Evolutionary conservation across 2,113 vertebrate species (phyloP), one percentile per base, ranked within the genome.

Genomic region (Canis aureus): DNA sequence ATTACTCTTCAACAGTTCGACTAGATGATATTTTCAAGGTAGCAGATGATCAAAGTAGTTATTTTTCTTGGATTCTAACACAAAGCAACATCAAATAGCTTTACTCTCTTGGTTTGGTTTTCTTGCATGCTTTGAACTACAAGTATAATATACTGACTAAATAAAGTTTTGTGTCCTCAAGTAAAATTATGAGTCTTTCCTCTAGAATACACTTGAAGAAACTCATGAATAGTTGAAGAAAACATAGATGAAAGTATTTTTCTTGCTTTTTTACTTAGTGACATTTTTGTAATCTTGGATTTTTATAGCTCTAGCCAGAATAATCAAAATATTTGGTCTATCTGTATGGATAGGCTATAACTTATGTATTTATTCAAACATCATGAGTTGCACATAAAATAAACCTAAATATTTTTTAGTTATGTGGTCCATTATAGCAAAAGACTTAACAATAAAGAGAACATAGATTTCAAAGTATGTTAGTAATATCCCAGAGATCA

Each of bases 1-100:
- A 53, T 78, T 69, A 69, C n/a, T 97, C 84, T 85, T 83, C 64
- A 97, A 86, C 81, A 57, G 27, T 80, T 96, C 51, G 25, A 97
- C 97, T 86, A 97, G 15, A 96, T 78, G 80, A 93, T 71, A 95
- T 98, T 98, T 98, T 97, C 66, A 97, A 98, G 93, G 71, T 59
- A 92, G 73, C 25, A 95, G 82, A 88, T 86, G 82, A 98, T 98
- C 96, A 94, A 96, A 97, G 93, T 49, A 32, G 38, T 85, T 97
- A 86, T 80, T 97, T 97, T 97, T 67, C 23, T 66, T 92, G 64
- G 60, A 67, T 97, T 95, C 85, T 92, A 95, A 96, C 73, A 89
- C 82, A 97, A 98, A 95, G 57, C 78, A 84, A 85, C 25, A 97
- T 93, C 80, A 98, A 97, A 98, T 96, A 97, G 95, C 78, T 94